Base-by-base conservation (phyloP, 2,888 invertebrate species). In the Philaethria dido region DNA sequence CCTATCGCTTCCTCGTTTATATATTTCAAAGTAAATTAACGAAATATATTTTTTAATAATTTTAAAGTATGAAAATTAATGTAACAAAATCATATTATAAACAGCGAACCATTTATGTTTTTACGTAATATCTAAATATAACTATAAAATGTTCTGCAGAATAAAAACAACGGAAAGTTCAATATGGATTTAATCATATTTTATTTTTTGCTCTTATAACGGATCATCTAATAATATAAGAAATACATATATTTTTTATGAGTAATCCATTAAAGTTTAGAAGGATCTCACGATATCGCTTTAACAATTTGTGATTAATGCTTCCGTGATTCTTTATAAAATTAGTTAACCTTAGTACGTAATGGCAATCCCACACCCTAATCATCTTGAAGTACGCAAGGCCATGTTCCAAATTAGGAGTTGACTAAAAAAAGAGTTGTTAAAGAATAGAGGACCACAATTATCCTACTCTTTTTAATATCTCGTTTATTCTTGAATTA, bases 271-370 rank as follows among this genome's bases (percentile, higher is more conserved):
- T 65, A 29, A 47, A 47, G 18, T 66, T 59, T 64, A 72, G 62
- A 71, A 75, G 83, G 80, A 85, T 78, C 82, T 88, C 88, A 89
- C 86, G 86, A 76, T 77, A 78, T 78, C 68, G 77, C 80, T 73
- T 77, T 81, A 81, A 68, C 62, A 67, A 73, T 64, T 76, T 79
- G 77, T 80, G 81, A 75, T 72, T 73, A 69, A 75, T 75, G 78
- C 83, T 89, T 89, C 89, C 89, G 88, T 83, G 85, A 72, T 80
- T 82, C 83, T 84, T 80, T 45, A 76, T 77, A 79, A 80, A 86
- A 87, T 86, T 84, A 85, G 72, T 76, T 82, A 84, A 82, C 83
- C 82, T 87, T 77, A 80, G 68, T 77, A 69, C 71, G 68, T 73
- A 74, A 84, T 87, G 84, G 83, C 81, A 83, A 82, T 74, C 70